Conservation (phyloP, 2,113 vertebrate genomes). For the Phalacrocorax brasilianus region DNA sequence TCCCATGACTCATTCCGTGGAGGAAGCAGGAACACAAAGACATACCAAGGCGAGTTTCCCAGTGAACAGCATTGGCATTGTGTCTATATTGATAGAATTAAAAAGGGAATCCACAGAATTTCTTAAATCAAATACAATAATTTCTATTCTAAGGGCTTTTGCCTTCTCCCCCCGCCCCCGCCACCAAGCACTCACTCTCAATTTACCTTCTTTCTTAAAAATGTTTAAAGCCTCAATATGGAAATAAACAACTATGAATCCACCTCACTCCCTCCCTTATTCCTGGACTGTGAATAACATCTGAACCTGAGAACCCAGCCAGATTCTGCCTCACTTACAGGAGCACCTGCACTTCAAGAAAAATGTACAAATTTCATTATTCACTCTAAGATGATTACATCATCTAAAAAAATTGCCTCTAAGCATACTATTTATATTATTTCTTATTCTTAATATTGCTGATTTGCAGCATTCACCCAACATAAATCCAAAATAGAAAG, state of each 20-base stretch:
- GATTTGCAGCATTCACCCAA: neutral
- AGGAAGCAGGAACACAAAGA: neutral
- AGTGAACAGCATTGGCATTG: accelerated
- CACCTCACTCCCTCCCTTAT: neutral
- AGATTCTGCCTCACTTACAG: neutral
- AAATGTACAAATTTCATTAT: neutral
- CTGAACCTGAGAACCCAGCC: neutral
- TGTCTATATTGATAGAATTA: accelerated
- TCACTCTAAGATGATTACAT: neutral
- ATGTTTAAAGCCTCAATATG: neutral
- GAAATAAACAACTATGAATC: neutral
- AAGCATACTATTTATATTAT: neutral
- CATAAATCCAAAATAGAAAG: neutral
- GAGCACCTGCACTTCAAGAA: neutral
- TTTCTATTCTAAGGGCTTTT: neutral
- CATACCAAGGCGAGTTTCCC: accelerated
- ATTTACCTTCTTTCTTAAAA: neutral
- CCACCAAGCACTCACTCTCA: neutral
- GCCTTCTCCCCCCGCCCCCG: no score
- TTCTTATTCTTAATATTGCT: neutral
- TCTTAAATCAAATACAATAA: neutral
- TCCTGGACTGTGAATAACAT: neutral
- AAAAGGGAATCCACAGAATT: neutral
- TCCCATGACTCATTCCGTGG: neutral
- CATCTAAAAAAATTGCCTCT: neutral